Percentiles rank a stretch among this genome's conserved stretches.
phyloP scores from a whole-genome alignment of 2,888 invertebrate species.

The Leptodirus hochenwartii region DNA sequence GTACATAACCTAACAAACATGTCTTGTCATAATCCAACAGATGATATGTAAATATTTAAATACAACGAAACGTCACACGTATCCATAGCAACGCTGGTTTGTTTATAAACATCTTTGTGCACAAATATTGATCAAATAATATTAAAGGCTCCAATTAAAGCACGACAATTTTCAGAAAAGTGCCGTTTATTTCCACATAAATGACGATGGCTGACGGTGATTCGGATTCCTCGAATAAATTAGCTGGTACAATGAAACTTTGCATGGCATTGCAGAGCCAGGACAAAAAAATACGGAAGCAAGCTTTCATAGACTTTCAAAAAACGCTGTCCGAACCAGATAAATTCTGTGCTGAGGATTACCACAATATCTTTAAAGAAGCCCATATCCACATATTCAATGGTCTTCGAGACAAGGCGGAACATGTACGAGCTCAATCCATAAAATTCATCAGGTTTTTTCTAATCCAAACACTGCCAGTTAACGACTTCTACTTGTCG shows the following conservation, averaged over 20 bases:
- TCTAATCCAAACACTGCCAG: slow-evolving; percentile 33
- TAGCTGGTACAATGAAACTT: slow-evolving; percentile 21
- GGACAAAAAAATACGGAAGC: slow-evolving; percentile 37
- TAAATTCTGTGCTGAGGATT: slow-evolving; percentile 25
- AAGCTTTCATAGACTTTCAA: slow-evolving; percentile 35
- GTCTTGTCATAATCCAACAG: no score
- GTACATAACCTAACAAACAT: no score
- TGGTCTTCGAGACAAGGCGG: slow-evolving; percentile 36
- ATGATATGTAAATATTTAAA: no score
- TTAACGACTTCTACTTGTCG: slow-evolving; percentile 53
- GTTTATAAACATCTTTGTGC: no score
- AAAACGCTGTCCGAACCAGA: slow-evolving; percentile 29
- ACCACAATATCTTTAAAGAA: slow-evolving; percentile 25
- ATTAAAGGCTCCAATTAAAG: no score
- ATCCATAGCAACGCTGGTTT: no score
- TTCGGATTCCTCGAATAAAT: no score
- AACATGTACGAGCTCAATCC: slow-evolving; percentile 42
- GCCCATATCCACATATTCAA: slow-evolving; percentile 28
- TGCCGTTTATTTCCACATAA: no score
- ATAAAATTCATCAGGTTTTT: slow-evolving; percentile 37
- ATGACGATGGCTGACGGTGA: no score
- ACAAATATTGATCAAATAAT: no score
- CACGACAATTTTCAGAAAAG: no score
- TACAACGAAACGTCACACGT: no score
- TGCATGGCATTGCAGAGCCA: slow-evolving; percentile 33